Conservation (phyloP, 2,113 vertebrate species). For the Empidonax traillii region DNA sequence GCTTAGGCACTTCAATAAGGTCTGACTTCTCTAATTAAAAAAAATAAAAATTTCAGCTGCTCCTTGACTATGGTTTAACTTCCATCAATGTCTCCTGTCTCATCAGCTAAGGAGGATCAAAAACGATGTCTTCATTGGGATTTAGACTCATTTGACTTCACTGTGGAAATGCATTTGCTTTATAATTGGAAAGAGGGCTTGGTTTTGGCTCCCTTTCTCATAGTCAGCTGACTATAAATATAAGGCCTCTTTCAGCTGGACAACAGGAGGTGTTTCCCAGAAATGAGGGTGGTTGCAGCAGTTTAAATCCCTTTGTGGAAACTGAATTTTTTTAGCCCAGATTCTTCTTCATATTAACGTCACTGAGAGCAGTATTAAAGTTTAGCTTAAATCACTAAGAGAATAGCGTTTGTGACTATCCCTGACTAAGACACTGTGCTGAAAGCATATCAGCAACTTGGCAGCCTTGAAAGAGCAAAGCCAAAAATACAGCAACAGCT, state of each 20-base stretch:
- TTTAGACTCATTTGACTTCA: not conserved
- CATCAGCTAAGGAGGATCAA: not conserved
- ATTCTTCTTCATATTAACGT: not conserved
- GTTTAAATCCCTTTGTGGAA: not conserved
- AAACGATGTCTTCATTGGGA: not conserved
- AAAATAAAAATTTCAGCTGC: not conserved
- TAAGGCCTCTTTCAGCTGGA: not conserved
- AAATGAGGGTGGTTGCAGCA: not conserved
- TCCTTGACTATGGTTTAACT: not conserved
- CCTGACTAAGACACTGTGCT: not conserved
- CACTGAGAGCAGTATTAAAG: not conserved
- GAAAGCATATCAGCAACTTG: not conserved
- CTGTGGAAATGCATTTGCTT: not conserved
- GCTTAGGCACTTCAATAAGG: fast-evolving
- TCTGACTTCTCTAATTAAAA: not conserved
- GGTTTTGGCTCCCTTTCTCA: not conserved
- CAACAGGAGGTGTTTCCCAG: not conserved
- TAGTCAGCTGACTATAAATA: not conserved
- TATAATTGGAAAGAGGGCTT: not conserved
- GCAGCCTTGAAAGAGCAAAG: not conserved
- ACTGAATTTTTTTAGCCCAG: not conserved
- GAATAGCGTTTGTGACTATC: not conserved
- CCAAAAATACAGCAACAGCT: slow-evolving; percentile 16
- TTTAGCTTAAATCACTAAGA: not conserved
- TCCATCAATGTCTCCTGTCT: not conserved